Evolutionary conservation across 2,888 invertebrate genomes (phyloP), one percentile per base, ranked within the genome.

Genomic region (Ornithoptera alexandrae): DNA sequence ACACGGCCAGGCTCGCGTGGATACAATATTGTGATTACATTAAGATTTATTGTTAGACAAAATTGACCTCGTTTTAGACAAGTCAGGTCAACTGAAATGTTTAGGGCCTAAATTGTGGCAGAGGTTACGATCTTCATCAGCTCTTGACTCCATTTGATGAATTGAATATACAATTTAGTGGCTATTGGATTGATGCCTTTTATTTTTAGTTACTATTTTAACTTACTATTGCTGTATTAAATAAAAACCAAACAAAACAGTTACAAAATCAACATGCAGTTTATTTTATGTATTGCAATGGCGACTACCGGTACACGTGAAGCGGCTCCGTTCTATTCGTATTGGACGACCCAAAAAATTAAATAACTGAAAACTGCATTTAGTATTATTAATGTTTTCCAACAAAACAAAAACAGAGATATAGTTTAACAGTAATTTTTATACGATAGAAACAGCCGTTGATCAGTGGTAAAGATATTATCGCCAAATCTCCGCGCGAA

Each of bases 171-270:
- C 67, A 66, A 46, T 67, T 67, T 60, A 67, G 63, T 67, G 64
- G 67, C 70, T 67, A 64, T 67, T 64, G 70, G 59, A 67, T 60
- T 64, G 39, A 67, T 57, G 67, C 67, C 64, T 70, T 67, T 70
- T 67, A 67, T 70, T 70, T 70, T 67, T 63, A 56, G 39, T 70
- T 57, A 20, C 20, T 59, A 53, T 60, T 50, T 57, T 62, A 62
- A 24, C 65, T 62, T 61, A 30, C 62, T 56, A 65, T 24, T 62
- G 53, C 50, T 68, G 42, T 65, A 68, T 71, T 65, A 58, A 68
- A 71, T 60, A 67, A 50, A 53, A 57, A 56, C 5, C n/a, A 24
- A 18, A 71, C 30, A 10, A 39, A 39, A 39, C 39, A 39, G 39
- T 39, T 39, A 39, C 39, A 39, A 39, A 39, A 10, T 39, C 10